phyloP scores from a whole-genome alignment of 2,113 vertebrate species.

The Varanus komodoensis region DNA sequence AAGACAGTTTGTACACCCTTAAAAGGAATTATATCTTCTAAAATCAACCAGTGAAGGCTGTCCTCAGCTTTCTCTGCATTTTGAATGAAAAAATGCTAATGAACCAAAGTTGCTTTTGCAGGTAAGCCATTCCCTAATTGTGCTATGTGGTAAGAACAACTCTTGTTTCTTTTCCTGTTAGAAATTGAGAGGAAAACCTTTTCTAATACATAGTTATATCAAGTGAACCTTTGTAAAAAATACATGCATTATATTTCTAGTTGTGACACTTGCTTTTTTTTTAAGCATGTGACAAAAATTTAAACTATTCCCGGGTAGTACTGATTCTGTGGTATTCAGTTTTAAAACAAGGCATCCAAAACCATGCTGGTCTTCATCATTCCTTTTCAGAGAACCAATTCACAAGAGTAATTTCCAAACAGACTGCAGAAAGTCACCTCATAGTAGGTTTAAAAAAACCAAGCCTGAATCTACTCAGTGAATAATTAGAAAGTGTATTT shows the following conservation, averaged over 20 bases:
- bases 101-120: conserved; percentile 33
- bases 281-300: neutral
- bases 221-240: neutral
- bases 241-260: neutral
- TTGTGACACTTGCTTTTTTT: neutral
- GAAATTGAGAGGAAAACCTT: neutral
- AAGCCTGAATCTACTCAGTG: neutral
- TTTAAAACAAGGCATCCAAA: neutral
- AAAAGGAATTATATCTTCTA: conserved; percentile 29
- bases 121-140: neutral
- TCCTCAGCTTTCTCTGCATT: conserved; percentile 15
- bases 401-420: neutral
- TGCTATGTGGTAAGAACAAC: neutral
- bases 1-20: neutral
- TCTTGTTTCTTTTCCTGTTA: neutral
- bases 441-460: neutral
- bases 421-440: neutral
- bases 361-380: neutral
- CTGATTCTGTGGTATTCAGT: neutral
- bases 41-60: conserved; percentile 40
- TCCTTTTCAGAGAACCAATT: neutral
- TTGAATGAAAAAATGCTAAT: conserved; percentile 17
- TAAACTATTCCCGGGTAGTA: neutral
- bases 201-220: neutral
- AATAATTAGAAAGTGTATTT: neutral